Evolutionary conservation across 92 coral and sea anemone species (phyloP), one percentile per base, ranked within the genome.

Genomic region (Diadumene lineata): DNA sequence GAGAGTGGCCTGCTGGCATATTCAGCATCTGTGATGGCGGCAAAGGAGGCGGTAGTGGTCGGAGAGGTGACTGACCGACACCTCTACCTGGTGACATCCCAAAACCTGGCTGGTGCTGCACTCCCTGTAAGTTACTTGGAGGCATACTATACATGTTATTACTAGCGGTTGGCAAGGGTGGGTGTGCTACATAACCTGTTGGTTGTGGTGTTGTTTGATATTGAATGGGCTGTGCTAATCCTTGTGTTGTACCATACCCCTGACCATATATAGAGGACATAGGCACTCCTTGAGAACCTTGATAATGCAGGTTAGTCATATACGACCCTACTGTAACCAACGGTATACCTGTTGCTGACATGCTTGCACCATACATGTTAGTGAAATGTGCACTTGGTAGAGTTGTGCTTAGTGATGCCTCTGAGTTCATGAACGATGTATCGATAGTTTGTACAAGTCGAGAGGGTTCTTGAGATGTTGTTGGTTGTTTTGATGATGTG

Each of bases 21-120:
- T 79, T 56, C 38, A 62, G 19, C 43, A 62, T 4, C 22, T 62
- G 68, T 16, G 68, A 28, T 1, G 96, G 98, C 46, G 92, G 93
- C 66, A 87, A 48, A 44, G 90, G 92, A 68, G 98, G 98, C 50
- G 96, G 93, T 9, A 77, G 92, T 9, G 60, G 69, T n/a, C 87
- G 75, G 79, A 80, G 67, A 46, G 90, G 88, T 51, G 93, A 85
- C 34, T 84, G 92, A 7, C 82, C 83, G 69, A 81, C 57, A 15
- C 60, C 69, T 25, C 64, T 74, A 25, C 78, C 70, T 24, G 89
- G 91, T 28, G 90, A 79, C 69, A 84, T 51, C 57, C 89, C 92
- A 89, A 82, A 92, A 62, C 72, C 82, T 22, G 92, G 66, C 56
- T 92, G 92, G 65, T 86, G 86, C 75, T 84, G 96, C 28, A 86